Evolutionary conservation across 1,140 invertebrate genomes (phyloP).

Genomic region (Mercenaria mercenaria): DNA sequence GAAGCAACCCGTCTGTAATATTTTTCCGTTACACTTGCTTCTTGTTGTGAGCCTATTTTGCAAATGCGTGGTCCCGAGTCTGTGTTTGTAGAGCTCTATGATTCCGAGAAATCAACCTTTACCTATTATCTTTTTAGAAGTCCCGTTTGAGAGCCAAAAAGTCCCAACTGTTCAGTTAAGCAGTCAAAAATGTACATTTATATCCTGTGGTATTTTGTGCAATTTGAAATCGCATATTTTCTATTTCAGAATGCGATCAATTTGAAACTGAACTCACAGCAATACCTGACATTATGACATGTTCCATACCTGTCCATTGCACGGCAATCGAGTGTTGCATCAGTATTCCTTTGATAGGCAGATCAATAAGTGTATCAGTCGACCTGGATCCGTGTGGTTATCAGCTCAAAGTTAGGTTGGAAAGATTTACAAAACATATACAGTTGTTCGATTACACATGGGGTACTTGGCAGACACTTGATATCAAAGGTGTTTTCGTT

Average conservation of each 20-base stretch:
- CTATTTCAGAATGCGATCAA: slow-evolving; percentile 17
- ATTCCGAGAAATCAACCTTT: too few relatives aligned
- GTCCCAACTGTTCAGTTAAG: too few relatives aligned
- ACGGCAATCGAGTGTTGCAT: slow-evolving; percentile 59
- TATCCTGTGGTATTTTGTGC: too few relatives aligned
- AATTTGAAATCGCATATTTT: neutral
- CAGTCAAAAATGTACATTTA: too few relatives aligned
- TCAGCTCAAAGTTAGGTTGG: slow-evolving; percentile 21
- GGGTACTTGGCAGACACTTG: slow-evolving; percentile 26
- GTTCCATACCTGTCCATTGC: slow-evolving; percentile 36
- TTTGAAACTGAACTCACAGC: neutral
- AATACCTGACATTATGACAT: neutral
- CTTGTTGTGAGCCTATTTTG: too few relatives aligned
- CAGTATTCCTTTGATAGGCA: neutral
- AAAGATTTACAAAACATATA: neutral
- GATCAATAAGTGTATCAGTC: slow-evolving; percentile 7
- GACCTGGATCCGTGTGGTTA: slow-evolving; percentile 26
- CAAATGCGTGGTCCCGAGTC: too few relatives aligned
- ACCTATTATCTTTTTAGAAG: too few relatives aligned
- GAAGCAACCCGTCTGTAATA: too few relatives aligned
- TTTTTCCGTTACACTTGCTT: too few relatives aligned
- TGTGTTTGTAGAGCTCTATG: too few relatives aligned
- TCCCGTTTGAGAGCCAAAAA: too few relatives aligned
- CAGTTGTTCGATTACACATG: slow-evolving; percentile 42
- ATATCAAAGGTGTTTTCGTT: slow-evolving; percentile 25